phyloP scores from a whole-genome alignment of 1,140 invertebrate genomes.

The Phthorimaea operculella region DNA sequence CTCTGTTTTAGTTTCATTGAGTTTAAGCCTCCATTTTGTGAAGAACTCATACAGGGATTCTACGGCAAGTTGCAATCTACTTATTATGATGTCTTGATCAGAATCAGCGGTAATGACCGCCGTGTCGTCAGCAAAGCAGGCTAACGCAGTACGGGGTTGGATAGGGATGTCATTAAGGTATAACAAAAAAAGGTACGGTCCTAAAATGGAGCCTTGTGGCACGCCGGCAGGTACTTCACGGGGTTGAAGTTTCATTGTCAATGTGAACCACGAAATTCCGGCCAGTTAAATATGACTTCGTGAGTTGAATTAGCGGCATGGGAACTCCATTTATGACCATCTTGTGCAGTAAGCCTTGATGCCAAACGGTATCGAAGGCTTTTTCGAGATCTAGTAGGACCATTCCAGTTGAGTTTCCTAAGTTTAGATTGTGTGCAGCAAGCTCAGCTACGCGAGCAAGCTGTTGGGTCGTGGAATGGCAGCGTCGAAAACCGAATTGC shows the following conservation, averaged over 20 bases:
- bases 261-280: background rate
- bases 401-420: background rate
- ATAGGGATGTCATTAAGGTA: slow-evolving; percentile 1
- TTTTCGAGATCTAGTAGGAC: background rate
- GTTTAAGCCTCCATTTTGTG: background rate
- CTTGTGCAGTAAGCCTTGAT: background rate
- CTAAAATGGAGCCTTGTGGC: background rate
- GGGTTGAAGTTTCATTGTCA: background rate
- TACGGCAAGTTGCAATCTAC: background rate
- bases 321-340: background rate
- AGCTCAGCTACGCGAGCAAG: background rate
- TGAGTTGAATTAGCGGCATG: background rate
- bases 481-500: background rate
- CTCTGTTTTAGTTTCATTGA: background rate
- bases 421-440: background rate
- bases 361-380: background rate
- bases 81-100: background rate
- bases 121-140: background rate
- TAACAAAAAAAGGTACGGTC: background rate
- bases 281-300: background rate
- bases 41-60: background rate
- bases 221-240: background rate
- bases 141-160: background rate
- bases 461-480: background rate
- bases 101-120: background rate